phyloP scores from a whole-genome alignment of 2,888 invertebrate species.

The Tachina fera region DNA sequence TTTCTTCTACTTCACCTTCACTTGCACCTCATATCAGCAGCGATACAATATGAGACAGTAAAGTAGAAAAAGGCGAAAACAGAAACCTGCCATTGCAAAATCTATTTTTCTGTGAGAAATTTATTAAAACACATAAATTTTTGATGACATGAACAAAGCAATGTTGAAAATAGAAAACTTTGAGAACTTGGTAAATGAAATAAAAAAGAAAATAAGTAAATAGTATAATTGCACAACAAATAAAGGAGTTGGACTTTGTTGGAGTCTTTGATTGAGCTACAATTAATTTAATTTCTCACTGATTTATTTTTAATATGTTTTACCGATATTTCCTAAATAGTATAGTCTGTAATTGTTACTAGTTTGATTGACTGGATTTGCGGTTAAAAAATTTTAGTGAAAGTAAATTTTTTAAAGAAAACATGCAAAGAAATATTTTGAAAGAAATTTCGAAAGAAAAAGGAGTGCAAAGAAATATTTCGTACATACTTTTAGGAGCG shows the following conservation, averaged over 20 bases:
- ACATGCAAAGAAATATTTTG: too few species aligned
- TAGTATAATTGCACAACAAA: neutral
- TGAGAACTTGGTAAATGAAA: constrained; percentile 25
- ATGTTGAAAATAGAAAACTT: constrained; percentile 22
- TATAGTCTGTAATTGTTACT: too few species aligned
- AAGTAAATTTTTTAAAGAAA: too few species aligned
- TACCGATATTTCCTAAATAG: too few species aligned
- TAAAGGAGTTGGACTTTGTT: neutral
- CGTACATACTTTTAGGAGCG: too few species aligned
- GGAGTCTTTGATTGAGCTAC: constrained; percentile 16
- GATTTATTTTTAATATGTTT: neutral
- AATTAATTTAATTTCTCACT: neutral
- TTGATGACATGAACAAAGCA: constrained; percentile 31
- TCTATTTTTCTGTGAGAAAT: constrained; percentile 50
- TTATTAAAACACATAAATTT: constrained; percentile 64
- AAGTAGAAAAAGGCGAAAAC: constrained; percentile 21
- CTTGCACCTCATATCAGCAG: constrained; percentile 2
- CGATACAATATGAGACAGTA: neutral
- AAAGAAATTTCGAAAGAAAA: too few species aligned
- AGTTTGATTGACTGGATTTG: too few species aligned
- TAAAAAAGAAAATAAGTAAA: neutral
- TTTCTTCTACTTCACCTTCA: constrained; percentile 43
- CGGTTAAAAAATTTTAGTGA: too few species aligned
- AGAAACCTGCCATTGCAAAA: constrained; percentile 50
- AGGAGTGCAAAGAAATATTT: too few species aligned